Evolutionary conservation across 2,113 vertebrate species (phyloP).

Genomic region (Piaya cayana): DNA sequence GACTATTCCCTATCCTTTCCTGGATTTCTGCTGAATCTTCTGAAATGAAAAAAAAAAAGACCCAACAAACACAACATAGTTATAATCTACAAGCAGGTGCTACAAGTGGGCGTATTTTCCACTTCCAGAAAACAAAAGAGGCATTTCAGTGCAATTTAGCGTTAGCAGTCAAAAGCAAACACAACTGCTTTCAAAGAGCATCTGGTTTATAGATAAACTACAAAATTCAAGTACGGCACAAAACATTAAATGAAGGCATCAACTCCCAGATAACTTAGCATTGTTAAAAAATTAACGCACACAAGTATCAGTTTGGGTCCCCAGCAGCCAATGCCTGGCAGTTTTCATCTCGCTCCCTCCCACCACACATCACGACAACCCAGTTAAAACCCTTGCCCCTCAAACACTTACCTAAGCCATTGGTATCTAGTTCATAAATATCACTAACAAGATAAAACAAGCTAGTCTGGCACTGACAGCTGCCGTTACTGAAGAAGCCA

Average conservation of each 20-base stretch:
- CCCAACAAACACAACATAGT: neutral
- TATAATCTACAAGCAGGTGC: neutral
- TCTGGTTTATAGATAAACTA: too few relatives aligned
- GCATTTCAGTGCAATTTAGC: neutral
- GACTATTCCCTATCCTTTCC: conserved; percentile 88
- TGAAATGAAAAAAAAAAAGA: conserved; percentile 66
- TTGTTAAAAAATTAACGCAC: neutral
- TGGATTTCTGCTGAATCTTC: conserved; percentile 92
- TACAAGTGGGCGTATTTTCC: neutral
- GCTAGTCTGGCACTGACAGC: conserved; percentile 90
- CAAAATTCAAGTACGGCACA: neutral
- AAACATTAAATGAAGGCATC: neutral
- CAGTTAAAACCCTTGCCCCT: neutral
- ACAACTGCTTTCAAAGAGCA: neutral
- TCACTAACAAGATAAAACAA: conserved; percentile 88
- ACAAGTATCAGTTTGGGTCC: neutral
- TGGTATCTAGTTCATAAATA: conserved; percentile 89
- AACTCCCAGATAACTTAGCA: neutral
- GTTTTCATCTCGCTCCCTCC: neutral
- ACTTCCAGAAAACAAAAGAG: neutral
- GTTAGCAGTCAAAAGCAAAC: neutral
- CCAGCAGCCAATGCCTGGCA: neutral
- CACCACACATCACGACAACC: neutral
- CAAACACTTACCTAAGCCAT: conserved; percentile 86
- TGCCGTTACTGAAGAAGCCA: conserved; percentile 86